Percentiles rank a stretch among this genome's conserved stretches.
phyloP scores from a whole-genome alignment of 1,140 invertebrate species.

The Himalopsyche phryganea region DNA sequence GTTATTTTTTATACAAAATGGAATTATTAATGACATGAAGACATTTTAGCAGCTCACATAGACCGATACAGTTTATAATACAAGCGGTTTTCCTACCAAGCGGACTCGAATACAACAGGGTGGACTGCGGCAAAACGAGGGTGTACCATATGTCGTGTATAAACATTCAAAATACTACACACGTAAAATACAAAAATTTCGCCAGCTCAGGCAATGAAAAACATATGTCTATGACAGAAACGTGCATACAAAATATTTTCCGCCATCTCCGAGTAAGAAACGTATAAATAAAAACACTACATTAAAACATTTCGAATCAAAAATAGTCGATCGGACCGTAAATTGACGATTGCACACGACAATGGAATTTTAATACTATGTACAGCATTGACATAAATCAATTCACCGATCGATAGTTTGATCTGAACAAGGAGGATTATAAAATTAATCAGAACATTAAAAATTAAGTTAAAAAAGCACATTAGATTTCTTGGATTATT shows the following conservation, averaged over 20 bases:
- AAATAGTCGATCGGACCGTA: too few relatives aligned
- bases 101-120: constrained; percentile 32
- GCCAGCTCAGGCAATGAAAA: constrained; percentile 20
- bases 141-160: constrained; percentile 20
- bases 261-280: neutral
- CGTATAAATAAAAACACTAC: neutral
- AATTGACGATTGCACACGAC: too few relatives aligned
- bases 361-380: too few relatives aligned
- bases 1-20: constrained; percentile 24
- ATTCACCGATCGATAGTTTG: too few relatives aligned
- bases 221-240: constrained; percentile 20
- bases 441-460: too few relatives aligned
- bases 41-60: constrained; percentile 32
- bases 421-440: too few relatives aligned
- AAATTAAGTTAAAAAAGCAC: too few relatives aligned
- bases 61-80: constrained; percentile 32
- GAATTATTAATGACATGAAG: constrained; percentile 25
- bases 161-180: constrained; percentile 34
- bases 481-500: too few relatives aligned
- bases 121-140: constrained; percentile 23
- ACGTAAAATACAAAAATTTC: constrained; percentile 33
- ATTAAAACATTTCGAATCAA: too few relatives aligned
- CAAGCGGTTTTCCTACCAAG: constrained; percentile 34
- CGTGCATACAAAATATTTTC: neutral
- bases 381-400: too few relatives aligned